A percentile compares a stretch with the other conserved stretches of the same genome.
Conservation (phyloP, 2,797 vertebrate species). For the Hippopotamyrus pictus region DNA sequence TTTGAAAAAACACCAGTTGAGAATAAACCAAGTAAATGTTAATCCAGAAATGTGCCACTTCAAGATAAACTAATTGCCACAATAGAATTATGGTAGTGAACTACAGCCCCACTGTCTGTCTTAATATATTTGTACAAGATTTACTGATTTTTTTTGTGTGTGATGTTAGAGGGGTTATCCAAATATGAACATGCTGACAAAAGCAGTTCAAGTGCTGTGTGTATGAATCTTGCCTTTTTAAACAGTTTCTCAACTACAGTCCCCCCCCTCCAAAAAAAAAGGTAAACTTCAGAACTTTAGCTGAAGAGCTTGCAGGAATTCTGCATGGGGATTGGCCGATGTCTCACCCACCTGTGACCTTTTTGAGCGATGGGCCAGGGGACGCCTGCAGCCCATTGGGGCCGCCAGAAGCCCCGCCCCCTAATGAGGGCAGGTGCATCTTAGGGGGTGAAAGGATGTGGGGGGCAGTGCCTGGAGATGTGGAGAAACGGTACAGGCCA, state of each 20-base stretch:
- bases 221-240: background rate
- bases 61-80: background rate
- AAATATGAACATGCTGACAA: background rate
- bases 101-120: background rate
- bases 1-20: background rate
- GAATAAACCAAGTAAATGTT: background rate
- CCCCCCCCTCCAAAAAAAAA: background rate
- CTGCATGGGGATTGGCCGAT: background rate
- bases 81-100: background rate
- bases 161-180: background rate
- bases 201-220: background rate
- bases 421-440: constrained; percentile 62
- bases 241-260: background rate
- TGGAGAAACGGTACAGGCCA: constrained; percentile 70
- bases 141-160: background rate
- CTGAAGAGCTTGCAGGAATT: background rate
- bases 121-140: background rate
- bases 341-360: constrained; percentile 45
- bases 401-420: constrained; percentile 27
- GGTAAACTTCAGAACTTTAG: background rate
- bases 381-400: constrained; percentile 57
- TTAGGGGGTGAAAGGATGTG: constrained; percentile 71
- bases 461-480: constrained; percentile 54
- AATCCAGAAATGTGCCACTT: background rate
- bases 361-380: constrained; percentile 53